Evolutionary conservation across 2,888 invertebrate species (phyloP), one percentile per base, ranked within the genome.

Genomic region (Drosophila villosipedis): DNA sequence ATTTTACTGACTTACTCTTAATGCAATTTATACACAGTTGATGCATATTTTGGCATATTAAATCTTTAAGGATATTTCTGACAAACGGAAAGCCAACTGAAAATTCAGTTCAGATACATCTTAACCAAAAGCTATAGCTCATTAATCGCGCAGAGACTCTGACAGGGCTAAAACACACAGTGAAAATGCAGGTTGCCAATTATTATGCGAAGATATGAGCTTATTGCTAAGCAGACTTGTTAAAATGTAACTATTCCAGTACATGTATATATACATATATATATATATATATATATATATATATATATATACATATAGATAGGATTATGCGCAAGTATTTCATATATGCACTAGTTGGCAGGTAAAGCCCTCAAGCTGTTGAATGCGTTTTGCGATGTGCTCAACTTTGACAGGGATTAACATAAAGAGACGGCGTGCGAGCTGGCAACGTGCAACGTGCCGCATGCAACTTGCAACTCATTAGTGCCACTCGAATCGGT

Each of bases 401-500:
- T 61, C 37, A 61, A 50, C 60, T 50, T 61, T 37, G 61, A 61
- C 22, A 28, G 43, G 41, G 58, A 58, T 58, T 31, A 57, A 14
- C 57, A 57, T 39, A 39, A 57, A 30, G 28, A 37, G 41, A 22
- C 37, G 55, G 55, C 28, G 55, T 39, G 47, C 25, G 47, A 47
- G 47, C 30, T 30, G 28, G 30, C 30, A 10, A 52, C 30, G 28
- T 58, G 57, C 33, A 33, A 22, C 31, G 19, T 37, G 55, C 55
- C 37, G 31, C 31, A 43, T 63, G 69, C 52, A 70, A 53, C 54
- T 60, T 69, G 75, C 75, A 75, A 71, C 78, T 78, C 76, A 79
- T 78, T 79, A 78, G 79, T 71, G 67, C 43, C 75, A 78, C 79
- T 58, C 47, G 43, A 70, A 75, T 70, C 61, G 75, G 60, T 63